These are phyloP conservation scores for Danaus plexippus DNA, from an alignment of 1,140 invertebrate genomes.

Conservation along the genomic window DNA sequence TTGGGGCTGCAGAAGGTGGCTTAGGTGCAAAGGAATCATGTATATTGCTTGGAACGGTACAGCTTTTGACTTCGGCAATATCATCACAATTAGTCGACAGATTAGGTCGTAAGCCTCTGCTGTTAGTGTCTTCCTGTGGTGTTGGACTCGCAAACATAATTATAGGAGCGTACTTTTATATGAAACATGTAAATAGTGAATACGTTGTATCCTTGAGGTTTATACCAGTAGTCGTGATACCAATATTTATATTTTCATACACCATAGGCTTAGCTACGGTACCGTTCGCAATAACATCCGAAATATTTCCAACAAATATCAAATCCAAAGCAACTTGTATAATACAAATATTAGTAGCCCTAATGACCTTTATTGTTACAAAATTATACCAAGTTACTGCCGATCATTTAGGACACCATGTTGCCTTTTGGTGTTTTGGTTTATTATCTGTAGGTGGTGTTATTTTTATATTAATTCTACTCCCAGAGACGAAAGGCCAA, in stretches of 20 bases:
- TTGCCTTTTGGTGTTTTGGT: conserved; percentile 82
- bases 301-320: conserved; percentile 82
- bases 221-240: conserved; percentile 78
- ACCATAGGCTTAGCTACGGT: conserved; percentile 81
- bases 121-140: conserved; percentile 75
- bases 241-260: conserved; percentile 80
- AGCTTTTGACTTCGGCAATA: conserved; percentile 76
- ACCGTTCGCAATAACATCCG: conserved; percentile 80
- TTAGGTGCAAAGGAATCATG: conserved; percentile 70
- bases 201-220: conserved; percentile 63
- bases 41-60: conserved; percentile 78
- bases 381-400: conserved; percentile 80
- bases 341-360: conserved; percentile 68
- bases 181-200: conserved; percentile 60
- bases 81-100: conserved; percentile 80
- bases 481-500: conserved; percentile 89
- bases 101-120: conserved; percentile 78
- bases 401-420: conserved; percentile 76
- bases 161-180: conserved; percentile 76
- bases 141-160: conserved; percentile 71
- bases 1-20: conserved; percentile 72
- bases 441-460: conserved; percentile 75
- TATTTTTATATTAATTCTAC: conserved; percentile 75
- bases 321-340: conserved; percentile 77
- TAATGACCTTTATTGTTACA: conserved; percentile 79